These are phyloP conservation scores for Salvator merianae DNA, from an alignment of 2,113 vertebrate genomes.

Conservation along the genomic window DNA sequence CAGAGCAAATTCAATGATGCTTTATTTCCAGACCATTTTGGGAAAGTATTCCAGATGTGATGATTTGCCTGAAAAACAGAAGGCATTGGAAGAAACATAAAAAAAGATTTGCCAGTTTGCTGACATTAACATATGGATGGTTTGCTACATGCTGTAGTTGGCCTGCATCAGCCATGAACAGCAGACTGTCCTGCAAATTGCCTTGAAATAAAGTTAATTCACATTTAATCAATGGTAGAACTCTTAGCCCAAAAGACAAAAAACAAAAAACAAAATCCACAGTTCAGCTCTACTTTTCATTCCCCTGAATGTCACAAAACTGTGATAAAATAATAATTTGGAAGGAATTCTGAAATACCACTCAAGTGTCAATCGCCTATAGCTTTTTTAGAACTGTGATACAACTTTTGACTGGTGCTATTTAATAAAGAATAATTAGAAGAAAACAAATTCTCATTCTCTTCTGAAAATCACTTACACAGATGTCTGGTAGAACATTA, in stretches of 20 bases:
- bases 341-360: neutral
- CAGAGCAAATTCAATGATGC: neutral
- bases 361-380: neutral
- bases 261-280: too few relatives aligned
- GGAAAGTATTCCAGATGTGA: too few relatives aligned
- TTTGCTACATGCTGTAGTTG: neutral
- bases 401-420: neutral
- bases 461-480: constrained; percentile 9
- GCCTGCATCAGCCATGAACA: neutral
- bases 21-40: neutral
- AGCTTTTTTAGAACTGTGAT: neutral
- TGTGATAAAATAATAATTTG: neutral
- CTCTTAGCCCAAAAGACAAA: too few relatives aligned
- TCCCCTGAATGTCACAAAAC: too few relatives aligned
- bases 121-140: too few relatives aligned
- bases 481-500: constrained; percentile 22
- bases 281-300: too few relatives aligned
- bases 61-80: too few relatives aligned
- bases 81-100: too few relatives aligned
- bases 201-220: neutral
- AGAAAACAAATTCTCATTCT: neutral
- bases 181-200: neutral
- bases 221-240: too few relatives aligned
- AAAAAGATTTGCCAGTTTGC: too few relatives aligned
- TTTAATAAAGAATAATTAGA: neutral